Evolutionary conservation across 2,113 vertebrate species (phyloP).

Genomic region (Mirounga angustirostris): DNA sequence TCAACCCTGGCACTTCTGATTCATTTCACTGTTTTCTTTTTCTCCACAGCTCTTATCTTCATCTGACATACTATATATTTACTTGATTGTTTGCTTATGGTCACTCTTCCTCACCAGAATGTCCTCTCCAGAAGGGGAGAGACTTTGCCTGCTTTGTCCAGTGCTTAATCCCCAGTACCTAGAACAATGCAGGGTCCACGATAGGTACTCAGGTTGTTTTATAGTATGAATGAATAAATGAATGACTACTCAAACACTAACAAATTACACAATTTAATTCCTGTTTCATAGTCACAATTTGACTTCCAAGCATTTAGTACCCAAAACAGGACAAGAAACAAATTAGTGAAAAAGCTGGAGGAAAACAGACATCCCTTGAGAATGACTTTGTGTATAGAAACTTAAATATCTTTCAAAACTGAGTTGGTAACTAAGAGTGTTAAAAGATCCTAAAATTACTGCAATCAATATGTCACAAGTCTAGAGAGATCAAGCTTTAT

Average conservation of each 20-base stretch:
- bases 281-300: background rate
- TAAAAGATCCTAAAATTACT: background rate
- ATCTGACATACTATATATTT: background rate
- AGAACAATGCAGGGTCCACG: background rate
- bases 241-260: background rate
- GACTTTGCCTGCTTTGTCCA: background rate
- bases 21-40: background rate
- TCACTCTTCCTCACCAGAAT: background rate
- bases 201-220: background rate
- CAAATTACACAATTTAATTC: background rate
- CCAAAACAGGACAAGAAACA: background rate
- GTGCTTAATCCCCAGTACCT: background rate
- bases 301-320: background rate
- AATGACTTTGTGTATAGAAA: background rate
- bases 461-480: rapidly evolving
- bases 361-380: background rate
- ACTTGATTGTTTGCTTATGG: no score
- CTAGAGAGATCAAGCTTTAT: background rate
- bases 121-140: background rate
- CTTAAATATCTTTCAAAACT: background rate
- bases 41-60: no score
- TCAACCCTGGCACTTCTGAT: background rate
- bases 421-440: background rate
- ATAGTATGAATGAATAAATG: background rate
- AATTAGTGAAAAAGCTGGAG: background rate